Evolutionary conservation across 2,113 vertebrate genomes (phyloP), one percentile per base, ranked within the genome.

Genomic region (Orthonyx spaldingii): DNA sequence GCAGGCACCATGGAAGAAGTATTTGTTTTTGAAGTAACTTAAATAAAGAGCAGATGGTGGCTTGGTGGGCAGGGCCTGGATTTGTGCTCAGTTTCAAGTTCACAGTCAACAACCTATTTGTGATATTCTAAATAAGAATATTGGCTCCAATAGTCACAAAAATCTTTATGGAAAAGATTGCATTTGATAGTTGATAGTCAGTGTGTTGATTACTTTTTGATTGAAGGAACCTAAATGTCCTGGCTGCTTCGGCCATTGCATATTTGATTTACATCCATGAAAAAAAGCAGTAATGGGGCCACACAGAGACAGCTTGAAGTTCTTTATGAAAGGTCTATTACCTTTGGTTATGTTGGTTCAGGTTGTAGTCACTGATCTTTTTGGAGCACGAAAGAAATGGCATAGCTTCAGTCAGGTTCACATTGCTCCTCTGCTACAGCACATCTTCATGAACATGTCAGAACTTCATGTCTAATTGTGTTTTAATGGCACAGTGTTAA

Each of bases 31-130:
- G 23, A 88, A 83, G 70, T 52, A 90, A 83, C 59, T 76, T 82
- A 85, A 91, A 89, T 87, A 87, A 83, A 90, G 75, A 95, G 63
- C 89, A 94, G 91, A 83, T 80, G 69, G 86, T 53, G n/a, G 28
- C 46, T 89, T 87, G 37, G 33, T 85, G 82, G 89, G 33, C 42
- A 61, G 41, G 50, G 49, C 18, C 41, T 79, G 21, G 21, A 69
- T 89, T 76, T 87, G 41, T 69, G 41, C 35, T 96, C n/a, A 44
- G 56, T 87, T 68, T 30, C 65, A 93, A 33, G 57, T 87, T 79
- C 10, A 8, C 27, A 61, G 35, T 69, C 55, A 81, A 81, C 41
- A 93, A 76, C 20, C 4, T 64, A 42, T 89, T 89, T 96, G 50
- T 72, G 85, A 71, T 61, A 72, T 7, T 64, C 46, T 52, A 75